phyloP scores from a whole-genome alignment of 2,113 vertebrate species.

The Festucalex cinctus region DNA sequence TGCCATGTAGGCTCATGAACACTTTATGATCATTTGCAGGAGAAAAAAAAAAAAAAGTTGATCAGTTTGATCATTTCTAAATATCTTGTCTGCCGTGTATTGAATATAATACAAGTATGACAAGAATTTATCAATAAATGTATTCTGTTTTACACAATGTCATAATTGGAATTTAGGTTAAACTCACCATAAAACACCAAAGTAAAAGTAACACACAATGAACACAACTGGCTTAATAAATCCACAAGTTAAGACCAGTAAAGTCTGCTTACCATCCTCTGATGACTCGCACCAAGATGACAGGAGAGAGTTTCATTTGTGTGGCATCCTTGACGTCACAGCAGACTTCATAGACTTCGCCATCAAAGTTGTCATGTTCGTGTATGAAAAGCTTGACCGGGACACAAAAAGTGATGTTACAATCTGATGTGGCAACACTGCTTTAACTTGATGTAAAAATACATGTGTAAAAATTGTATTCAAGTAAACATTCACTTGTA shows the following conservation, averaged over 20 bases:
- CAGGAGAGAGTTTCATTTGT: conserved; percentile 78
- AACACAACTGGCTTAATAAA: background rate
- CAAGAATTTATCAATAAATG: too few species aligned
- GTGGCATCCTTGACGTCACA: conserved; percentile 81
- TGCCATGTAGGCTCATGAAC: too few species aligned
- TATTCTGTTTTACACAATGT: too few species aligned
- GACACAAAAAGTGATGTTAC: conserved; percentile 4
- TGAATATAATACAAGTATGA: too few species aligned
- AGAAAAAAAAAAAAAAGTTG: too few species aligned
- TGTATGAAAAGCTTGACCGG: conserved; percentile 80
- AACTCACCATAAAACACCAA: background rate
- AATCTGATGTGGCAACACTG: background rate
- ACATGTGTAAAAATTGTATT: background rate
- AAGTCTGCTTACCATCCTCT: conserved; percentile 86
- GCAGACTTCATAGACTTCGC: conserved; percentile 76
- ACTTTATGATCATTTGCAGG: too few species aligned
- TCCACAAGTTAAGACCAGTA: background rate
- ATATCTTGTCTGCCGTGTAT: too few species aligned
- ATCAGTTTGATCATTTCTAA: too few species aligned
- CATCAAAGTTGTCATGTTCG: conserved; percentile 68
- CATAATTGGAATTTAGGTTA: too few species aligned
- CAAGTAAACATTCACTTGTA: conserved; percentile 41
- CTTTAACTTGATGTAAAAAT: background rate
- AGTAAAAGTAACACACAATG: background rate
- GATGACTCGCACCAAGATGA: conserved; percentile 81